Percentiles rank a stretch among this genome's conserved stretches.
Evolutionary conservation across 2,888 invertebrate species (phyloP).

Genomic region (Archaeoteleia sp.): DNA sequence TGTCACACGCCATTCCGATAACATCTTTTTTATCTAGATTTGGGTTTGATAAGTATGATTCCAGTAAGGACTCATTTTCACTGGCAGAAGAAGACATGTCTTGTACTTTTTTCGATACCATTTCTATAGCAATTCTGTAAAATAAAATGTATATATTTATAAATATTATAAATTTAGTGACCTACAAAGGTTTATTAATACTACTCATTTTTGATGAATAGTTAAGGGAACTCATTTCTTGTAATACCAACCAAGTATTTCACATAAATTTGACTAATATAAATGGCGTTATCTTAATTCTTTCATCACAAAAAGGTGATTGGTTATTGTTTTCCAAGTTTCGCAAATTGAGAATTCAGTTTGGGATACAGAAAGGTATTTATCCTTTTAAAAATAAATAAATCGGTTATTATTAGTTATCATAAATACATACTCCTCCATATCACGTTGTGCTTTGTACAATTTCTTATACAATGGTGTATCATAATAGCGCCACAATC

Average conservation of each 20-base stretch:
- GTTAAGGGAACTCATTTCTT: conserved; percentile 29
- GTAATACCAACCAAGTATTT: too few relatives aligned
- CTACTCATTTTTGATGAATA: not conserved
- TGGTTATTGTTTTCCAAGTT: too few relatives aligned
- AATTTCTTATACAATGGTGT: conserved; percentile 85
- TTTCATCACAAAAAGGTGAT: too few relatives aligned
- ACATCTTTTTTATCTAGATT: conserved; percentile 86
- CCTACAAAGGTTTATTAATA: too few relatives aligned
- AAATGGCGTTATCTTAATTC: too few relatives aligned
- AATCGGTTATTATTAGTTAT: too few relatives aligned
- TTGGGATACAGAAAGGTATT: too few relatives aligned
- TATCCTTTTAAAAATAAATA: too few relatives aligned
- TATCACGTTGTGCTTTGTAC: conserved; percentile 81
- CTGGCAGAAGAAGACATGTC: conserved; percentile 69
- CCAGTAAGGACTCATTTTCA: conserved; percentile 78
- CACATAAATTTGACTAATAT: too few relatives aligned
- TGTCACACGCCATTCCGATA: conserved; percentile 89
- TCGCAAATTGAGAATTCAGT: too few relatives aligned
- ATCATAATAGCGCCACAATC: conserved; percentile 83
- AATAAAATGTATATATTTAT: conserved; percentile 23
- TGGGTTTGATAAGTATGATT: conserved; percentile 82
- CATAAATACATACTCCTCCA: conserved; percentile 84
- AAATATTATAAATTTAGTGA: conserved; percentile 19
- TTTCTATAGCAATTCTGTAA: conserved; percentile 80
- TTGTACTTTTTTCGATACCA: conserved; percentile 78